phyloP scores from a whole-genome alignment of 2,113 vertebrate species.

The Elgaria multicarinata region DNA sequence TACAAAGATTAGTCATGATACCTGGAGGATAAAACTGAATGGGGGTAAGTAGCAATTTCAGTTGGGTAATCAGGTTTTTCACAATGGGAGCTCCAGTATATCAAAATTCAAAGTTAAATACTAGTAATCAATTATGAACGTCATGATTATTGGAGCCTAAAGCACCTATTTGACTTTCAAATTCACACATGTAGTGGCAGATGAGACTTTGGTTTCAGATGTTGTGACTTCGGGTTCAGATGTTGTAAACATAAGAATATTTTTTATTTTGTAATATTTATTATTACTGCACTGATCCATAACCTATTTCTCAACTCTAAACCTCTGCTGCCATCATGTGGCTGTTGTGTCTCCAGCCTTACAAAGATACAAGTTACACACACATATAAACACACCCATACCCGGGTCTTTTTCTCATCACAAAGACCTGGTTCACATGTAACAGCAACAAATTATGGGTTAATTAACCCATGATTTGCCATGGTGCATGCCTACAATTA shows the following conservation, averaged over 20 bases:
- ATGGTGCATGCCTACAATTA: too few relatives aligned
- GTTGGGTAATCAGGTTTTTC: neutral
- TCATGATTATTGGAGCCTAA: neutral
- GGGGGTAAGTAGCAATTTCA: neutral
- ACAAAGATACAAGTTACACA: neutral
- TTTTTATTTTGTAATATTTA: neutral
- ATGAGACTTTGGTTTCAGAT: neutral
- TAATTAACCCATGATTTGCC: too few relatives aligned
- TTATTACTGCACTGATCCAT: neutral
- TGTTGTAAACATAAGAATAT: neutral
- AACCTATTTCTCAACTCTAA: neutral
- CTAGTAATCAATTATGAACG: neutral
- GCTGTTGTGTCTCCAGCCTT: neutral
- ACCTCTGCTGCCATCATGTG: slow-evolving; percentile 24
- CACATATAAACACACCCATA: too few relatives aligned
- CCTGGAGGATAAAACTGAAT: neutral
- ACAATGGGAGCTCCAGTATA: neutral
- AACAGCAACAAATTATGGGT: too few relatives aligned
- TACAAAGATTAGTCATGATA: neutral
- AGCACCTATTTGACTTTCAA: neutral
- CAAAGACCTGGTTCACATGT: too few relatives aligned
- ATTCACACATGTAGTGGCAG: neutral
- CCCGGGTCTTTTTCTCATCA: too few relatives aligned
- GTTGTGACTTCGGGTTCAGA: neutral
- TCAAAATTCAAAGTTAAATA: neutral